Conservation (phyloP, 2,797 vertebrate species). For the Carduelis carduelis region DNA sequence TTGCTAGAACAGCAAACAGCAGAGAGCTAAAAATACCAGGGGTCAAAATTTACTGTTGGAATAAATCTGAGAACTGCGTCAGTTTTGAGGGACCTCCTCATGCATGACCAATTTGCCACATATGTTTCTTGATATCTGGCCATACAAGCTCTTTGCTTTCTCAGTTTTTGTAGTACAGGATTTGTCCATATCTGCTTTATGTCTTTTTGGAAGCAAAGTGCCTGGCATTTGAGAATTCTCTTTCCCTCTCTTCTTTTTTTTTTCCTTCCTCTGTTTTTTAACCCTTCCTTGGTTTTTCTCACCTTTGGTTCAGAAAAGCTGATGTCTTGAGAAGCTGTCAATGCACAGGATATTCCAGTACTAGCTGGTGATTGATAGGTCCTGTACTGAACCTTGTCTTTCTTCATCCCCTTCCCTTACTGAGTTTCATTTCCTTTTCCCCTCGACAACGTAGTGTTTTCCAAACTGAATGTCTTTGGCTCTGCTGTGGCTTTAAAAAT, state of each 20-base stretch:
- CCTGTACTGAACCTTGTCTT: constrained; percentile 15
- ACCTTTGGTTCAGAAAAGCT: constrained; percentile 25
- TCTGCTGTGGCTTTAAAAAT: constrained; percentile 37
- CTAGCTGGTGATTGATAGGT: constrained; percentile 36
- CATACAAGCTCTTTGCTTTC: neutral
- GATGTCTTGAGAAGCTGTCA: neutral
- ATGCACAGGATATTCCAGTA: constrained; percentile 6
- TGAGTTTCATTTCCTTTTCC: constrained; percentile 65
- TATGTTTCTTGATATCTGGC: neutral
- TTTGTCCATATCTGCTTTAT: neutral
- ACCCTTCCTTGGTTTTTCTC: neutral
- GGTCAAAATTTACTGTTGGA: neutral
- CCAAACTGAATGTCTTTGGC: constrained; percentile 23
- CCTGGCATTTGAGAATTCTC: neutral
- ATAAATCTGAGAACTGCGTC: neutral
- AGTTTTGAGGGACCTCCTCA: neutral
- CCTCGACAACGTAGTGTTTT: neutral
- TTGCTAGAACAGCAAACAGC: neutral
- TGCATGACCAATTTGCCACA: neutral
- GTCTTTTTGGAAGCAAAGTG: neutral
- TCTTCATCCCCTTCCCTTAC: constrained; percentile 49
- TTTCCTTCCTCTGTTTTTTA: neutral
- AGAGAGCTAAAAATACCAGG: neutral
- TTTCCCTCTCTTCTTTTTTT: neutral
- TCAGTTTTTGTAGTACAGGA: neutral